Evolutionary conservation across 2,888 invertebrate species (phyloP).

Genomic region (Epicampocera succincta): DNA sequence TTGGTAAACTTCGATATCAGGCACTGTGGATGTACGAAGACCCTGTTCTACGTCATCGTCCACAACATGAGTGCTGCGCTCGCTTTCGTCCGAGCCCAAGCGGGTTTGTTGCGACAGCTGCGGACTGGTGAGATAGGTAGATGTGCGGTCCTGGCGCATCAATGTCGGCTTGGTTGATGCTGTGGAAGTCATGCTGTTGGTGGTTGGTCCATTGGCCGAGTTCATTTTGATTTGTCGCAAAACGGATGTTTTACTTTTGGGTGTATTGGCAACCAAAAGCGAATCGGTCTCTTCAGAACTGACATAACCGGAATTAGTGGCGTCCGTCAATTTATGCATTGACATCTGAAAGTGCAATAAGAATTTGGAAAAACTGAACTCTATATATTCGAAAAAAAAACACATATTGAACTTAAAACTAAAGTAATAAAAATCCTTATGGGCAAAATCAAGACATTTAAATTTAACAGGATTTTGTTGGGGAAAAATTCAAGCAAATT

Average conservation of each 20-base stretch:
- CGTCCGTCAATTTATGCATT: constrained; percentile 83
- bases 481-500: too few relatives aligned
- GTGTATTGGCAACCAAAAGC: constrained; percentile 84
- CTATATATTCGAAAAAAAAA: too few relatives aligned
- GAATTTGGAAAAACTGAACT: too few relatives aligned
- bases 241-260: constrained; percentile 80
- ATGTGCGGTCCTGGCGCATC: constrained; percentile 93
- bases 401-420: too few relatives aligned
- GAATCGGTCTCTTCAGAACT: constrained; percentile 93
- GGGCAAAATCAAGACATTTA: too few relatives aligned
- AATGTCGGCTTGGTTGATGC: constrained; percentile 88
- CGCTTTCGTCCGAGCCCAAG: constrained; percentile 90
- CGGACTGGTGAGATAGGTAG: constrained; percentile 86
- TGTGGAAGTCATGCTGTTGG: constrained; percentile 77
- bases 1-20: constrained; percentile 82
- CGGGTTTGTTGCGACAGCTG: constrained; percentile 87
- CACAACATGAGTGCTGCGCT: constrained; percentile 83
- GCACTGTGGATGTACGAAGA: constrained; percentile 78
- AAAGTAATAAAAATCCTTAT: too few relatives aligned
- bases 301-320: constrained; percentile 86
- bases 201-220: constrained; percentile 80
- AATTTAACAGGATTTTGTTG: too few relatives aligned
- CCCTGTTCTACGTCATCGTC: constrained; percentile 82
- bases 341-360: constrained; percentile 79
- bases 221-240: constrained; percentile 79